Percentiles rank a stretch among this genome's conserved stretches.
phyloP scores from a whole-genome alignment of 2,797 vertebrate species.

The Threskiornis aethiopicus region DNA sequence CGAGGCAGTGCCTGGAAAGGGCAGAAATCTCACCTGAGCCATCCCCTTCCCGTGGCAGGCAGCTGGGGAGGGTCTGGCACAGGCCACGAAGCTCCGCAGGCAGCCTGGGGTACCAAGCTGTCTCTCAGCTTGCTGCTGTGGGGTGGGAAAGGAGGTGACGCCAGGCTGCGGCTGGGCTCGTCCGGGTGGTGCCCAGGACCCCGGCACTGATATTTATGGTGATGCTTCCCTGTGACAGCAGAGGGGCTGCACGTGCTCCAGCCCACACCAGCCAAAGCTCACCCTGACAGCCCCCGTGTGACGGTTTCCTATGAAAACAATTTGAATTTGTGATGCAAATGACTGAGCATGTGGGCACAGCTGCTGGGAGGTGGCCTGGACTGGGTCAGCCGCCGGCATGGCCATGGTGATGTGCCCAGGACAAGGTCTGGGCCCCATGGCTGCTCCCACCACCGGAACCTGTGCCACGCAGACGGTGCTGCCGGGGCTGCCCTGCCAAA shows the following conservation, averaged over 20 bases:
- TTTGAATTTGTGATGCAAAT: slow-evolving; percentile 28
- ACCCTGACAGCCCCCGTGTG: not conserved
- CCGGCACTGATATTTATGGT: not conserved
- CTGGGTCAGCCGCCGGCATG: not conserved
- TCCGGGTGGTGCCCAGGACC: not conserved
- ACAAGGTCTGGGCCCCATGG: not conserved
- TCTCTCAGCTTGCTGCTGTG: accelerated
- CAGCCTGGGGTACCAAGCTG: not conserved
- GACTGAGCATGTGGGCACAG: not conserved
- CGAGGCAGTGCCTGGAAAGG: not conserved
- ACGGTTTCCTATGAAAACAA: not conserved
- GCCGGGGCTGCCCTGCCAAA: not conserved
- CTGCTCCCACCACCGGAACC: not conserved
- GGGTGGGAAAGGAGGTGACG: not conserved
- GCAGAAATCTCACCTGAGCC: not conserved
- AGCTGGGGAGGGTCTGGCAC: not conserved
- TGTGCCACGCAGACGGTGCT: not conserved
- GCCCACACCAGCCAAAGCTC: not conserved
- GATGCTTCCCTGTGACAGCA: not conserved
- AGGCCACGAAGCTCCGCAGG: accelerated
- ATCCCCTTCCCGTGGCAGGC: accelerated
- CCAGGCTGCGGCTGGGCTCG: not conserved
- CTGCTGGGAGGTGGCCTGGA: not conserved
- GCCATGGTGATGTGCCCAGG: not conserved
- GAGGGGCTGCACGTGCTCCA: not conserved